Evolutionary conservation across 2,888 invertebrate species (phyloP).

Genomic region (Mesorhabditis belari): DNA sequence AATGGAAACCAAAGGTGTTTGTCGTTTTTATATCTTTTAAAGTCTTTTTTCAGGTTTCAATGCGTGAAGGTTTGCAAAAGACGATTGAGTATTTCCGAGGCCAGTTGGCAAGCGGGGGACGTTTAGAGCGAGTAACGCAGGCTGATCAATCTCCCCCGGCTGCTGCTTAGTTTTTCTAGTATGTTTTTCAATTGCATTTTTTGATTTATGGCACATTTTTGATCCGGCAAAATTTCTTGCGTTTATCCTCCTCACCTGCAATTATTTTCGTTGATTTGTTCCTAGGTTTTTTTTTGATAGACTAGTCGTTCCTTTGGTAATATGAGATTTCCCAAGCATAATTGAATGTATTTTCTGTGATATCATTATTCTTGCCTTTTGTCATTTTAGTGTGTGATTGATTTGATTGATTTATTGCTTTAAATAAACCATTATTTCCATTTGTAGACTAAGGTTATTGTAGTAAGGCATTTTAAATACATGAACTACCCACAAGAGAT

Average conservation of each 20-base stretch:
- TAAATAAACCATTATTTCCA: too few species aligned
- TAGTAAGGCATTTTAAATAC: too few species aligned
- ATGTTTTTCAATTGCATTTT: not conserved
- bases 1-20: conserved; percentile 82
- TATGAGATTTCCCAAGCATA: not conserved
- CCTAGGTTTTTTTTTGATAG: too few species aligned
- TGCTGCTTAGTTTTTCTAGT: not conserved
- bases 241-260: too few species aligned
- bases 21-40: not conserved
- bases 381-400: too few species aligned
- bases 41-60: conserved; percentile 62
- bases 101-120: conserved; percentile 63
- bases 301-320: too few species aligned
- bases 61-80: conserved; percentile 77
- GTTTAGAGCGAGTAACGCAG: not conserved
- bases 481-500: too few species aligned
- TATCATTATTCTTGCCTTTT: not conserved
- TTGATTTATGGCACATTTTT: not conserved
- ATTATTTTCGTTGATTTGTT: not conserved
- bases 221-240: too few species aligned
- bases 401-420: too few species aligned
- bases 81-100: conserved; percentile 88
- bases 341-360: not conserved
- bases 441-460: too few species aligned
- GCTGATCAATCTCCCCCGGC: not conserved